Evolutionary conservation across 2,888 invertebrate genomes (phyloP).

Genomic region (Ophioninae sp.): DNA sequence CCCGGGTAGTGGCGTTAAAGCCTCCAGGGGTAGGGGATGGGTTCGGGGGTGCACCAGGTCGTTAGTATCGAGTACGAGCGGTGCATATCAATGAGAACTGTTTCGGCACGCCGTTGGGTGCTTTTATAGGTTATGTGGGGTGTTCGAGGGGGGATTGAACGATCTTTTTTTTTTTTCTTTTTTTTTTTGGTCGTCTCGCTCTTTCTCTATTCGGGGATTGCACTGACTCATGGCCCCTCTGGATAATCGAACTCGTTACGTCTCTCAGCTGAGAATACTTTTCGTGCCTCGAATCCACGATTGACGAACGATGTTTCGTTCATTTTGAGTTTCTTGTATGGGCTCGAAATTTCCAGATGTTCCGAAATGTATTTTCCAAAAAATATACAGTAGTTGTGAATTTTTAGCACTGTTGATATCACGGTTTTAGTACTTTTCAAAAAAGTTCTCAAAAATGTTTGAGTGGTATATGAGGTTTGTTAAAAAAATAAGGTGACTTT

Average conservation of each 20-base stretch:
- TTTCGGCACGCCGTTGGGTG: slow-evolving; percentile 61
- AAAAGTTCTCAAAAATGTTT: too few species aligned
- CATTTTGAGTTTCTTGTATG: slow-evolving; percentile 11
- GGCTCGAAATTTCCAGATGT: too few species aligned
- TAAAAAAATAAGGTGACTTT: too few species aligned
- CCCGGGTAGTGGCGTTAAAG: slow-evolving; percentile 53
- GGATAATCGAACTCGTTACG: slow-evolving; percentile 80
- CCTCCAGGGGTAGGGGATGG: too few species aligned
- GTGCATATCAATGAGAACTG: slow-evolving; percentile 80
- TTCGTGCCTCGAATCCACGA: slow-evolving; percentile 76
- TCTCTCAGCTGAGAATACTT: slow-evolving; percentile 74
- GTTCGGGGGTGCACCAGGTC: slow-evolving; percentile 71
- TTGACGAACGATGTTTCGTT: slow-evolving; percentile 42
- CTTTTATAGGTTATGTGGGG: slow-evolving; percentile 46
- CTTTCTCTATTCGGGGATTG: slow-evolving; percentile 61
- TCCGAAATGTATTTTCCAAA: too few species aligned
- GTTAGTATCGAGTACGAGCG: slow-evolving; percentile 76
- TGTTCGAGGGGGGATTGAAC: slow-evolving; percentile 42
- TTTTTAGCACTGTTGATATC: too few species aligned
- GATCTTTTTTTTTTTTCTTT: slow-evolving; percentile 38
- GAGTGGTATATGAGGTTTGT: too few species aligned
- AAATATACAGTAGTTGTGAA: too few species aligned
- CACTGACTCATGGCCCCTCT: slow-evolving; percentile 78
- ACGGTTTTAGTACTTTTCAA: too few species aligned
- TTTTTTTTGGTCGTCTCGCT: too few species aligned